Conservation (phyloP, 2,888 invertebrate genomes). For the Norana najaformis region DNA sequence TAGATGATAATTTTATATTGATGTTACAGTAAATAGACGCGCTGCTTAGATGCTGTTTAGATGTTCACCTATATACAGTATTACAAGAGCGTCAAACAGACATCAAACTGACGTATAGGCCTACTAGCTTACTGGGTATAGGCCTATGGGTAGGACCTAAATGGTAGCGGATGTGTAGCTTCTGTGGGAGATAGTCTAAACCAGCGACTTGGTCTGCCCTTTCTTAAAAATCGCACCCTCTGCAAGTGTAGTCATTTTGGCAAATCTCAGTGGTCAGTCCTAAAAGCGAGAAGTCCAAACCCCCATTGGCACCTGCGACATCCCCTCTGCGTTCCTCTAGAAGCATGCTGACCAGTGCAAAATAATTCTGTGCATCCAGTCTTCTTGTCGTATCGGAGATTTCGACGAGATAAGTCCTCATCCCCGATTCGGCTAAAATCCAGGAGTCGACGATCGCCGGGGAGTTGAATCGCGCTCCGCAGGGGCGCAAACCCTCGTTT, state of each 20-base stretch:
- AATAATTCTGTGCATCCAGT: neutral
- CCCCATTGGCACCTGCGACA: neutral
- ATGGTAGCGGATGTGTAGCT: too few relatives aligned
- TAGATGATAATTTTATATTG: too few relatives aligned
- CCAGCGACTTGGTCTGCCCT: too few relatives aligned
- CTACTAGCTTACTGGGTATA: too few relatives aligned
- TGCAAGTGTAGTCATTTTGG: neutral
- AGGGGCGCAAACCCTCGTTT: neutral
- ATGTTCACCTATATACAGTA: too few relatives aligned
- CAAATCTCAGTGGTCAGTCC: neutral
- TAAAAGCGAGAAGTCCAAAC: constrained; percentile 28
- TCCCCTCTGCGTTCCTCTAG: neutral
- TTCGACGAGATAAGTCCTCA: neutral
- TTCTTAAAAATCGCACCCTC: too few relatives aligned
- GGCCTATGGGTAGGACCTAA: too few relatives aligned
- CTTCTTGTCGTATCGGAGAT: neutral
- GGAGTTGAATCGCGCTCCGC: constrained; percentile 5
- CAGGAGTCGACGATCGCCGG: neutral
- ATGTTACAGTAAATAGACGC: too few relatives aligned
- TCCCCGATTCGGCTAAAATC: neutral
- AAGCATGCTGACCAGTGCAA: neutral
- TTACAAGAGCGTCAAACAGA: too few relatives aligned
- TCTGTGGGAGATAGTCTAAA: too few relatives aligned
- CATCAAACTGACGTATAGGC: too few relatives aligned
- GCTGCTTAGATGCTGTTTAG: too few relatives aligned